phyloP scores from a whole-genome alignment of 1,140 invertebrate species.

The Calephelis nemesis region DNA sequence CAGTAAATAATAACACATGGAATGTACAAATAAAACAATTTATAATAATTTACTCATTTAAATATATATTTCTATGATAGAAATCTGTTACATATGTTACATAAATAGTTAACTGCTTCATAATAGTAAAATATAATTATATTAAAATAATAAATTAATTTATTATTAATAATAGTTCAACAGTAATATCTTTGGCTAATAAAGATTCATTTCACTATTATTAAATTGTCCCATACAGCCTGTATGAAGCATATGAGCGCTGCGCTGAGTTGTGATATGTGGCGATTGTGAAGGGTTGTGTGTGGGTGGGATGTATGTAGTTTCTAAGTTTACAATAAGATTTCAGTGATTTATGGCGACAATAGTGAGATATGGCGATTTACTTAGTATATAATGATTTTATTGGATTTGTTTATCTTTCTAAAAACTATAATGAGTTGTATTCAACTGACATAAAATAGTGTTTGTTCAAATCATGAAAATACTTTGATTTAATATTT shows the following conservation, averaged over 20 bases:
- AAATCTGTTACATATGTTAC: conserved; percentile 63
- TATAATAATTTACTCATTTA: conserved; percentile 64
- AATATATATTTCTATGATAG: conserved; percentile 69
- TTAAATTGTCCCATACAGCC: conserved; percentile 16
- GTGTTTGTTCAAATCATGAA: too few species aligned
- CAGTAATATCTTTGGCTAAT: conserved; percentile 58
- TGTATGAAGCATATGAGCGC: conserved; percentile 7
- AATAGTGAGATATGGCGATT: background rate
- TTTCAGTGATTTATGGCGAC: background rate
- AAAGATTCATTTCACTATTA: conserved; percentile 38
- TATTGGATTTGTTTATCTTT: too few species aligned
- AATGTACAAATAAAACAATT: conserved; percentile 37
- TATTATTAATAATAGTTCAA: conserved; percentile 50
- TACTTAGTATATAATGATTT: too few species aligned
- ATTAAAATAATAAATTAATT: conserved; percentile 51
- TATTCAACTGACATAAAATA: too few species aligned
- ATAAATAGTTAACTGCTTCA: conserved; percentile 45
- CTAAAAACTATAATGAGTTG: too few species aligned
- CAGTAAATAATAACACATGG: too few species aligned
- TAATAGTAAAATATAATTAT: conserved; percentile 50
- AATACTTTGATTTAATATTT: too few species aligned
- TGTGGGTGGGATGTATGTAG: background rate
- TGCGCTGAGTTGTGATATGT: background rate
- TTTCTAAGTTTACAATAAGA: background rate
- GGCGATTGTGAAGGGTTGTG: background rate